phyloP scores from a whole-genome alignment of 2,797 vertebrate species.

The Platyrinchus mystaceus region DNA sequence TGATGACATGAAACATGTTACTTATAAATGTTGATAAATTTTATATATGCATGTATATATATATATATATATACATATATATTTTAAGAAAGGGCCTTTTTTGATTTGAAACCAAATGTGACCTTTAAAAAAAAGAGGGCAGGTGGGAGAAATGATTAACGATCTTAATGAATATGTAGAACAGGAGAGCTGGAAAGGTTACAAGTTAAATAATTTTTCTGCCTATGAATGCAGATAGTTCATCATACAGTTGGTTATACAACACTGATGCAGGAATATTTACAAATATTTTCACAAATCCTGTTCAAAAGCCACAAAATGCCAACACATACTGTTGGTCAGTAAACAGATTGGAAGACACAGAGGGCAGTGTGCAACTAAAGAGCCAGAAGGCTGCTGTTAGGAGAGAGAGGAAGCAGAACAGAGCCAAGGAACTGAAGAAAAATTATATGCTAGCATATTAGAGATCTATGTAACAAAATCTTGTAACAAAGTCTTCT shows the following conservation, averaged over 20 bases:
- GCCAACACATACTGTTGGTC: neutral
- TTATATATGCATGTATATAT: neutral
- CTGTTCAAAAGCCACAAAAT: constrained; percentile 28
- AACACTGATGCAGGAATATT: constrained; percentile 20
- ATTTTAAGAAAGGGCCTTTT: neutral
- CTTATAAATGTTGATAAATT: neutral
- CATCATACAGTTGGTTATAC: neutral
- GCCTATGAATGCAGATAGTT: constrained; percentile 36
- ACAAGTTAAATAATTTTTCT: constrained; percentile 42
- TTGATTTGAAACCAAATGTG: neutral
- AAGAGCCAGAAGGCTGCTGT: neutral
- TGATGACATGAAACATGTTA: neutral
- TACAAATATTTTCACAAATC: constrained; percentile 58
- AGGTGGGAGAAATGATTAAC: constrained; percentile 39
- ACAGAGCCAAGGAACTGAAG: neutral
- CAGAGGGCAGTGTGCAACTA: constrained; percentile 19
- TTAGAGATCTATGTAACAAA: neutral
- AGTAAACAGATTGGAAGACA: constrained; percentile 44
- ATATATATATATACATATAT: neutral
- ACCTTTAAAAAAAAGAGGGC: constrained; percentile 5
- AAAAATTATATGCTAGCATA: neutral
- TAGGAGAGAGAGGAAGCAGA: neutral
- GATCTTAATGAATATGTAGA: constrained; percentile 57
- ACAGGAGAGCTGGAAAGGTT: constrained; percentile 41
- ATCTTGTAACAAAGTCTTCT: neutral